Evolutionary conservation across 2,797 vertebrate species (phyloP).

Genomic region (Danionella dracula): DNA sequence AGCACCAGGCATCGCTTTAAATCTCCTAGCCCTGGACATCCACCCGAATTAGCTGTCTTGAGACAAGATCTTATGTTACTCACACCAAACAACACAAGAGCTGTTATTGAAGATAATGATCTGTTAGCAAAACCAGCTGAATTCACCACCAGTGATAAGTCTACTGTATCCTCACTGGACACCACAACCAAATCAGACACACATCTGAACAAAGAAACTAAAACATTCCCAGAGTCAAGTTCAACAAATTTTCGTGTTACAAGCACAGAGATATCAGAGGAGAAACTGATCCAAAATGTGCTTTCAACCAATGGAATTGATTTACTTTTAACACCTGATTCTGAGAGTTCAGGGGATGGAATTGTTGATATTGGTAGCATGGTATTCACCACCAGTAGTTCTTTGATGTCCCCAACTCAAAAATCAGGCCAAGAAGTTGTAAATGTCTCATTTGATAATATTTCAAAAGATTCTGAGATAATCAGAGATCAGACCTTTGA

Average conservation of each 20-base stretch:
- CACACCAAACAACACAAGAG: neutral
- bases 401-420: neutral
- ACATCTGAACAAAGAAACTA: too few species aligned
- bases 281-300: too few species aligned
- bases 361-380: neutral
- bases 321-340: neutral
- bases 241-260: too few species aligned
- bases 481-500: neutral
- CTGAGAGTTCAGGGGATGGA: constrained; percentile 28
- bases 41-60: neutral
- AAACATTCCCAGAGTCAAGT: too few species aligned
- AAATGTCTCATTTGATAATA: neutral
- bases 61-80: neutral
- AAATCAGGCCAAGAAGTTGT: neutral
- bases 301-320: too few species aligned
- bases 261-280: too few species aligned
- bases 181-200: too few species aligned
- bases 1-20: neutral
- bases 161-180: neutral
- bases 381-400: neutral
- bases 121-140: neutral
- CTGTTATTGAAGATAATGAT: neutral
- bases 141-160: neutral
- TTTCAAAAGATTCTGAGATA: neutral
- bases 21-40: neutral